phyloP scores from a whole-genome alignment of 1,140 invertebrate species.

The Ooceraea biroi region DNA sequence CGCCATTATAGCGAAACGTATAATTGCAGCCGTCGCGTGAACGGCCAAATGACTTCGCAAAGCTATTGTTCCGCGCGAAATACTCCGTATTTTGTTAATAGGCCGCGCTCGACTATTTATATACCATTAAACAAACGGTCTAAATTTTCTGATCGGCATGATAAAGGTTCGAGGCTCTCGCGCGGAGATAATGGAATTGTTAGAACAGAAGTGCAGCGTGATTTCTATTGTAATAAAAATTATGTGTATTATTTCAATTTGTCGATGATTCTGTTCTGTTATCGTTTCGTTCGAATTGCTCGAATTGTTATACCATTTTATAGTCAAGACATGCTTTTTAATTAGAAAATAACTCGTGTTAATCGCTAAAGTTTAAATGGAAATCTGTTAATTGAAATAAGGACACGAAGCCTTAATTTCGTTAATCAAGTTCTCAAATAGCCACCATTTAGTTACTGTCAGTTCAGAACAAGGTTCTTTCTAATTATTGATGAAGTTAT shows the following conservation, averaged over 20 bases:
- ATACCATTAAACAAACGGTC: constrained; percentile 63
- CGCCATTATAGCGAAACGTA: constrained; percentile 59
- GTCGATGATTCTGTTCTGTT: constrained; percentile 43
- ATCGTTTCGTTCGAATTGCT: constrained; percentile 53
- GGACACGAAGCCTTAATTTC: constrained; percentile 4
- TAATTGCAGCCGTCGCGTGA: constrained; percentile 61
- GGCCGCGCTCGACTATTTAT: constrained; percentile 59
- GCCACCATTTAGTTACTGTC: constrained; percentile 3
- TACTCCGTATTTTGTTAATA: constrained; percentile 63
- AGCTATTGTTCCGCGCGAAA: constrained; percentile 61
- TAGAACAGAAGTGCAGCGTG: constrained; percentile 58
- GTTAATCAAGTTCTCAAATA: not conserved
- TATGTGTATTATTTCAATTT: constrained; percentile 57
- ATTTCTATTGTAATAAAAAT: constrained; percentile 61
- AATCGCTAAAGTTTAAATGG: not conserved
- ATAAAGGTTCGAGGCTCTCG: constrained; percentile 56
- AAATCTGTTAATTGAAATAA: not conserved
- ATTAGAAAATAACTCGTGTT: not conserved
- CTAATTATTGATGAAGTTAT: constrained; percentile 18
- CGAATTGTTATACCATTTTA: constrained; percentile 36
- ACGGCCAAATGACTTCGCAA: constrained; percentile 62
- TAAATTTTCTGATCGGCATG: constrained; percentile 64
- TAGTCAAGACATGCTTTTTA: constrained; percentile 8
- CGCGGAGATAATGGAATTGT: constrained; percentile 63
- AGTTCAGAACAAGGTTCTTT: too few species aligned